Evolutionary conservation across 2,113 vertebrate species (phyloP), one percentile per base, ranked within the genome.

Genomic region (Channa maculata): DNA sequence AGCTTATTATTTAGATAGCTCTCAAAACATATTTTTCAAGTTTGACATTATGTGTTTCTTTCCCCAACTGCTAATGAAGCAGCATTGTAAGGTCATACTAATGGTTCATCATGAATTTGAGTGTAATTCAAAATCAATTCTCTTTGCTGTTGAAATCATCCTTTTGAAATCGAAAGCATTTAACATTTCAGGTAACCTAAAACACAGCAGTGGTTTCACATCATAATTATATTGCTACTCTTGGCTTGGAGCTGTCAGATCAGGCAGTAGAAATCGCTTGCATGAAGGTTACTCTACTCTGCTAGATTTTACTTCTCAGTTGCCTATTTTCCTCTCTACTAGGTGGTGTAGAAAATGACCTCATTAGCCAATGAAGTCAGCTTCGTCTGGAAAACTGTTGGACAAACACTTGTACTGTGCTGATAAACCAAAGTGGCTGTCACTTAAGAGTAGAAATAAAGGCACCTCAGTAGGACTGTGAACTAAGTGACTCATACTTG

Each of bases 311-410:
- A n/a, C 61, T 51, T 58, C 43, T 52, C 41, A 37, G 55, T 60
- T 33, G 10, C n/a, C 38, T 0, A 0, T 14, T 57, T 38, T 4
- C 66, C 62, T 79, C 70, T 53, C 49, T 46, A 46, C 24, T 24
- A 50, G 5, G 46, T 24, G 14, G 8, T 66, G 66, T 60, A 43
- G 65, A 57, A 54, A 63, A 77, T 3, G 8, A 39, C 52, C 41
- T 68, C 46, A 36, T 51, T 12, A 53, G 51, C 62, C 45, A 43
- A 43, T 57, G 43, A 71, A 70, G 61, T 37, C 54, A 1, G 50
- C 55, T 66, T 59, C 43, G 45, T 79, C 38, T 49, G 4, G 59
- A 46, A 15, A 52, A 44, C 64, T 75, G 76, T 72, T 81, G 77
- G 71, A 77, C 77, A 71, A 80, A 78, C 73, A 68, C 59, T 70